These are phyloP conservation scores for Drosophila orena DNA, from an alignment of 1,140 invertebrate genomes.

Conservation along the genomic window DNA sequence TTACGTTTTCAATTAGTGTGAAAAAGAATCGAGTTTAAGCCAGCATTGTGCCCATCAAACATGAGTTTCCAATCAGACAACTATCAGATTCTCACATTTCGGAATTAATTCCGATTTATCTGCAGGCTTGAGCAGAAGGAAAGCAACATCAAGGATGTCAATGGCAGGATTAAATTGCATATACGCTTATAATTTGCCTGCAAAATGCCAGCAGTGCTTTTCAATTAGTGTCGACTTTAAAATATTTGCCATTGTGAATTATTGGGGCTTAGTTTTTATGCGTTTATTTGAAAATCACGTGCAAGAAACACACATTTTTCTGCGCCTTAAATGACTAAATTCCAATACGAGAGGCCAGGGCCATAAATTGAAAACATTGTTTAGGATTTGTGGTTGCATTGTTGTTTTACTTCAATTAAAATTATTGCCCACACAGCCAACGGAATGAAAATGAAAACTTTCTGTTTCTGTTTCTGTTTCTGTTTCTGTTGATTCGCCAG, in stretches of 20 bases:
- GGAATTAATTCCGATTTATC: neutral
- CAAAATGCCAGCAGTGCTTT: neutral
- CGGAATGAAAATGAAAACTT: neutral
- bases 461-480: neutral
- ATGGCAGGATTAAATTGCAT: neutral
- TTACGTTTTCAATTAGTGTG: constrained; percentile 5
- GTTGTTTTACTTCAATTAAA: constrained; percentile 2
- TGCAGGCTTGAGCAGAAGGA: neutral
- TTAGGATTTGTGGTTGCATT: neutral
- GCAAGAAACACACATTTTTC: too few species aligned
- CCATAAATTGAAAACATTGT: neutral
- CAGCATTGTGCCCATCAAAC: neutral
- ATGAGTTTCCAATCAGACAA: constrained; percentile 15
- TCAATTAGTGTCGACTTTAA: neutral
- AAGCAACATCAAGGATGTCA: neutral
- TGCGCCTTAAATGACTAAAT: neutral
- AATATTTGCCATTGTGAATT: too few species aligned
- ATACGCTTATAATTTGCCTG: neutral
- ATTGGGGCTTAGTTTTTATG: too few species aligned
- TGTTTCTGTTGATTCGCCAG: neutral
- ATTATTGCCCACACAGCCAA: neutral
- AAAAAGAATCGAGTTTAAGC: constrained; percentile 2
- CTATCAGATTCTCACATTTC: neutral
- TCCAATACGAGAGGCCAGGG: neutral
- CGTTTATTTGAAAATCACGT: too few species aligned